Conservation (phyloP, 2,113 vertebrate species). For the Uria aalge region DNA sequence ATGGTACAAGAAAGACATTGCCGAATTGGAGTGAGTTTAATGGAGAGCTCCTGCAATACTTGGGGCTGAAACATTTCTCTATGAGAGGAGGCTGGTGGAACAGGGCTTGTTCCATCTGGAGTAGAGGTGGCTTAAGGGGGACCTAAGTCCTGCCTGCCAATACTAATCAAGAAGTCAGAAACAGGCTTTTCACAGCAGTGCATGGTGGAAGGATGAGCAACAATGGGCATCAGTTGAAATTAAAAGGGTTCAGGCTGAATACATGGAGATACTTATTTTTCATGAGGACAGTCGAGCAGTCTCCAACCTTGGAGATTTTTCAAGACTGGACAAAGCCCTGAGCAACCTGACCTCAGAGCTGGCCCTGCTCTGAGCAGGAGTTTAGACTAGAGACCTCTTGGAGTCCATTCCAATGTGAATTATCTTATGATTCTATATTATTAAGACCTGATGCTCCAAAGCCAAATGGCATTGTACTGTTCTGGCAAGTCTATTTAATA, state of each 20-base stretch:
- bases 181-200: background rate
- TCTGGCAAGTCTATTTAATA: background rate
- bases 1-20: background rate
- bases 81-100: background rate
- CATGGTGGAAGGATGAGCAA: background rate
- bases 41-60: background rate
- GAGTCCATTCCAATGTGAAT: background rate
- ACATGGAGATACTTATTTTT: background rate
- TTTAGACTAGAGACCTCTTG: background rate
- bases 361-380: background rate
- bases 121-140: background rate
- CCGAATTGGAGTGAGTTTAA: background rate
- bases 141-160: background rate
- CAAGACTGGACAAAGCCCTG: background rate
- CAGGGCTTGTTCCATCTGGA: background rate
- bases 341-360: background rate
- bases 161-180: background rate
- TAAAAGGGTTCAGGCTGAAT: background rate
- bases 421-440: background rate
- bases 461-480: background rate
- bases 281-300: background rate
- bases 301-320: background rate
- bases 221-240: background rate
- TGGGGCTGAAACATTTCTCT: background rate
- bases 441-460: background rate